phyloP scores from a whole-genome alignment of 2,888 invertebrate species.

The Chouioia cunea region DNA sequence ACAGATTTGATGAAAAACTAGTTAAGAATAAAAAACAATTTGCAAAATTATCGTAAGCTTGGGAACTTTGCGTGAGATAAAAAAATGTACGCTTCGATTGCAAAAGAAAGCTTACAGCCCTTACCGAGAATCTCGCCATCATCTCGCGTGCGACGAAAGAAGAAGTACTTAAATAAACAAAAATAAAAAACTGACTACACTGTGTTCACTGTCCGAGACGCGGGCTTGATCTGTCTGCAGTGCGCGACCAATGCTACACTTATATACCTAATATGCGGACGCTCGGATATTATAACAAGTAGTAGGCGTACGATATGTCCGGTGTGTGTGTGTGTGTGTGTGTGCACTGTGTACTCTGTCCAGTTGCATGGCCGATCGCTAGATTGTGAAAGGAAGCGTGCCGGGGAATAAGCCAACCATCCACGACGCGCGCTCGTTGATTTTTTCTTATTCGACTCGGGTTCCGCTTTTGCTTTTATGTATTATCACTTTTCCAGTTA shows the following conservation, averaged over 20 bases:
- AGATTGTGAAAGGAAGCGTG: constrained; percentile 41
- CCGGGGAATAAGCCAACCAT: constrained; percentile 34
- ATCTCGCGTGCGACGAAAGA: constrained; percentile 5
- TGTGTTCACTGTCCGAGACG: constrained; percentile 13
- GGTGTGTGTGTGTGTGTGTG: constrained; percentile 2
- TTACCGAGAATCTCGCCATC: constrained; percentile 34
- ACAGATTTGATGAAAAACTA: not conserved
- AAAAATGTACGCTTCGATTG: not conserved
- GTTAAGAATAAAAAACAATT: not conserved
- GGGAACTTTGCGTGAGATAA: too few species aligned
- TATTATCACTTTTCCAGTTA: not conserved
- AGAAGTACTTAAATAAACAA: constrained; percentile 2
- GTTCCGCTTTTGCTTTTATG: constrained; percentile 18
- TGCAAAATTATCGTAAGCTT: too few species aligned
- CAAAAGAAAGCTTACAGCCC: not conserved
- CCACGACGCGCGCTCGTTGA: constrained; percentile 19
- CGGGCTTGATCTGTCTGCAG: constrained; percentile 19
- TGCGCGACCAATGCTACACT: constrained; percentile 28
- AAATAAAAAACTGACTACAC: constrained; percentile 17
- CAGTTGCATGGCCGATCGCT: not conserved
- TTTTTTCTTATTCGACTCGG: not conserved
- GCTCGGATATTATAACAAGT: constrained; percentile 31
- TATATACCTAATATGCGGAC: constrained; percentile 41
- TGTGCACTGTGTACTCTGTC: not conserved
- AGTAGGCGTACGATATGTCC: constrained; percentile 26